These are phyloP conservation scores for Xiphias gladius DNA, from an alignment of 2,113 vertebrate species.

Conservation along the genomic window DNA sequence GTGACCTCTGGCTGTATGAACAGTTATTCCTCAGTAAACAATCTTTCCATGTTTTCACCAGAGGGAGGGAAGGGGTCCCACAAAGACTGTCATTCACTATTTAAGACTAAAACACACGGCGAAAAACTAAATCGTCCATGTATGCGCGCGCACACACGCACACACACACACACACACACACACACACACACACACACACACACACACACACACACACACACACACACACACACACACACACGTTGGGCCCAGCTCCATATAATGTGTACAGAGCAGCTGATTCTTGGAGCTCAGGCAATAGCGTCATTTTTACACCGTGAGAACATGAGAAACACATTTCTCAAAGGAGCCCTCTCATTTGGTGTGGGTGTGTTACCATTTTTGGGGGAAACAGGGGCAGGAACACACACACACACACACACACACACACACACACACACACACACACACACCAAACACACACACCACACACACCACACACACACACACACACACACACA, in stretches of 20 bases:
- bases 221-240: slow-evolving; percentile 54
- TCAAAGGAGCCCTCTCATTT: slow-evolving; percentile 79
- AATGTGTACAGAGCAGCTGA: slow-evolving; percentile 71
- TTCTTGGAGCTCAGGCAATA: slow-evolving; percentile 65
- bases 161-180: slow-evolving; percentile 46
- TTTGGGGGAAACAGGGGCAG: slow-evolving; percentile 49
- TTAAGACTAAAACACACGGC: slow-evolving; percentile 61
- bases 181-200: slow-evolving; percentile 49
- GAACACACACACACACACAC: slow-evolving; percentile 23
- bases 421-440: slow-evolving; percentile 18
- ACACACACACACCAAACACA: slow-evolving; percentile 35
- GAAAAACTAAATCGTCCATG: slow-evolving; percentile 48
- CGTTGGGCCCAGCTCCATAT: slow-evolving; percentile 44
- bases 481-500: slow-evolving; percentile 10
- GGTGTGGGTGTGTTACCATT: slow-evolving; percentile 76
- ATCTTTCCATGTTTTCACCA: slow-evolving; percentile 75
- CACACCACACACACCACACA: too few species aligned
- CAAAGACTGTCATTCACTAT: slow-evolving; percentile 80
- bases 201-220: slow-evolving; percentile 41
- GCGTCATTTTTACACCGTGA: slow-evolving; percentile 81
- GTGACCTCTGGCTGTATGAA: slow-evolving; percentile 69
- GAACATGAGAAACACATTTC: slow-evolving; percentile 81
- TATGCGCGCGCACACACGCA: slow-evolving; percentile 45
- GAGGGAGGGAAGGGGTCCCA: slow-evolving; percentile 64
- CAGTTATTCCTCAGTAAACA: slow-evolving; percentile 70